Base-by-base conservation (phyloP, 2,888 invertebrate species). In the Muschampia plurimacula region DNA sequence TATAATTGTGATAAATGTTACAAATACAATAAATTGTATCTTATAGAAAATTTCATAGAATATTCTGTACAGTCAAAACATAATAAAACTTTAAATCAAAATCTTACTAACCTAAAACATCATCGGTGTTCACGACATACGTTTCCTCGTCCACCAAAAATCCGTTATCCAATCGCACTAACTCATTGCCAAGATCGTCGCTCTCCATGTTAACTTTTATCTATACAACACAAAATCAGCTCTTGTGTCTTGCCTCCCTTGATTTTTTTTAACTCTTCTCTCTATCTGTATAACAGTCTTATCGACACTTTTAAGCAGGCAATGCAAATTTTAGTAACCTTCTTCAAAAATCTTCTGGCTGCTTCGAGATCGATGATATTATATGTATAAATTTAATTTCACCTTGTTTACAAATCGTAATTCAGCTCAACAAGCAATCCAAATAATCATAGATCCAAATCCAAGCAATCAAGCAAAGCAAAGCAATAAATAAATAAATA, bases 171-270 rank as follows among this genome's bases (percentile, higher is more conserved):
- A 93, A 77, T 72, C 92, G 86, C 70, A 92, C 90, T 73, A 95
- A 83, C 76, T 96, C 96, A 83, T 95, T 95, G 60, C 95, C 95
- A 83, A 96, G 94, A 82, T 96, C 96, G 75, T 95, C 94, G 76
- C 89, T 93, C 84, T 96, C 96, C 96, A 96, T 96, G 28, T 57
- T 55, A 22, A n/a, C n/a, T 55, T 10, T 52, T 15, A 5, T 41
- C 2, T 15, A 6, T 15, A 2, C 5, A n/a, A 52, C 15, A 52
- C 52, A 52, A 52, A 52, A 52, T 5, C 4, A n/a, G 15, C n/a
- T n/a, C 52, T 52, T n/a, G 6, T 15, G 52, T 12, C 12, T 4
- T 46, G 3, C 12, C 52, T 2, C n/a, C 9, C 15, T 15, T n/a
- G 52, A 52, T 49, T 52, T 52, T 52, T 52, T 15, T 8, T 15